Evolutionary conservation across 2,113 vertebrate species (phyloP).

Genomic region (Puffinus mauretanicus): DNA sequence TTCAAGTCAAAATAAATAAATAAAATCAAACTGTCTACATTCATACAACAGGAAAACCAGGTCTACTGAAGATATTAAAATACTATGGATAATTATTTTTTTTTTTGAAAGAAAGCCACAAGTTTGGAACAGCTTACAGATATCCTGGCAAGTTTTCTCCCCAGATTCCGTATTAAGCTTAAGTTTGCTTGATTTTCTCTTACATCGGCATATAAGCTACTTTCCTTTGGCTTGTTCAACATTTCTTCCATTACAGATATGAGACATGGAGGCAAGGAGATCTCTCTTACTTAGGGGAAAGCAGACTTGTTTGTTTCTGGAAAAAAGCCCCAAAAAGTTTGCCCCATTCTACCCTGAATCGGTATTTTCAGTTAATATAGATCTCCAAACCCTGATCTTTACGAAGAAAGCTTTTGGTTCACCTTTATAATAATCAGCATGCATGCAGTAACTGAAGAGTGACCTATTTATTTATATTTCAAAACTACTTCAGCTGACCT

Average conservation of each 20-base stretch:
- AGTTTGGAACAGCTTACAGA: background rate
- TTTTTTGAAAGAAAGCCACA: background rate
- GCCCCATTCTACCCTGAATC: background rate
- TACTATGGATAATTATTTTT: too few species aligned
- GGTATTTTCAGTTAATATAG: background rate
- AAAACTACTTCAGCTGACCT: background rate
- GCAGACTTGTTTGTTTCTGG: background rate
- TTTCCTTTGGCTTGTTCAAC: background rate
- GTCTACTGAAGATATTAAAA: background rate
- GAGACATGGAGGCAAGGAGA: background rate
- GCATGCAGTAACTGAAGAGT: background rate
- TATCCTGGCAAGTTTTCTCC: background rate
- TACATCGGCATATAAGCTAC: background rate
- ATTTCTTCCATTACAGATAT: background rate
- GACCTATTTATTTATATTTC: background rate
- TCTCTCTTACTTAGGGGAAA: background rate
- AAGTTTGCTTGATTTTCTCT: background rate
- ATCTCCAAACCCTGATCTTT: background rate
- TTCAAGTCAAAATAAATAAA: background rate
- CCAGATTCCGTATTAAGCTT: background rate
- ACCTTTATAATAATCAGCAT: background rate
- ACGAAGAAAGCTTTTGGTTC: background rate
- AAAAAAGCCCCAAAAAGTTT: background rate
- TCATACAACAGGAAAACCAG: background rate
- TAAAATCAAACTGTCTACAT: background rate